Percentiles rank a stretch among this genome's conserved stretches.
phyloP scores from a whole-genome alignment of 1,140 invertebrate species.

The Anastrepha ludens region DNA sequence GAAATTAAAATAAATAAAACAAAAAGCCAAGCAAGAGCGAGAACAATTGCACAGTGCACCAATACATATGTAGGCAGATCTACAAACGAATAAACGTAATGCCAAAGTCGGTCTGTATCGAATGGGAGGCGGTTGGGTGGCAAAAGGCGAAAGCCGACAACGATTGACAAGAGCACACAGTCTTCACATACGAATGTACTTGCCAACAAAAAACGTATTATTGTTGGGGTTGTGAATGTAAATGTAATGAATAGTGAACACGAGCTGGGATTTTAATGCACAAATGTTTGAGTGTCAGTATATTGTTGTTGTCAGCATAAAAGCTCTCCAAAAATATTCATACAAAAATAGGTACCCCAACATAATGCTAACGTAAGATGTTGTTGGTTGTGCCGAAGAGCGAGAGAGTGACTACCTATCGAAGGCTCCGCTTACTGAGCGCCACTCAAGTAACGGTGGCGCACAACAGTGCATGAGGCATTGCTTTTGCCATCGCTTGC shows the following conservation, averaged over 20 bases:
- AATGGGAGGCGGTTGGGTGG: background rate
- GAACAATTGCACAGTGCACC: background rate
- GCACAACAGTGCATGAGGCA: background rate
- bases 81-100: background rate
- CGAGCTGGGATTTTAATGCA: conserved; percentile 22
- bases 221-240: conserved; percentile 29
- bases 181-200: background rate
- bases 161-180: background rate
- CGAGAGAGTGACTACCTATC: conserved; percentile 21
- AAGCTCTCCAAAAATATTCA: conserved; percentile 27
- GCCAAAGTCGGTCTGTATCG: background rate
- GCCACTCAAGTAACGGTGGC: conserved; percentile 2
- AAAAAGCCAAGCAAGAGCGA: background rate
- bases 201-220: background rate
- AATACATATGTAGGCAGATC: background rate
- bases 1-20: conserved; percentile 52
- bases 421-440: background rate
- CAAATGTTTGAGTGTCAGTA: background rate
- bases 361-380: background rate
- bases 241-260: conserved; percentile 11
- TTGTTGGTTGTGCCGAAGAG: conserved; percentile 9
- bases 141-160: background rate
- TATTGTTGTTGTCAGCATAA: conserved; percentile 6
- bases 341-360: background rate
- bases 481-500: background rate